A percentile compares a stretch with the other conserved stretches of the same genome.
phyloP scores from a whole-genome alignment of 2,888 invertebrate genomes.

The Scaptomyza parva region DNA sequence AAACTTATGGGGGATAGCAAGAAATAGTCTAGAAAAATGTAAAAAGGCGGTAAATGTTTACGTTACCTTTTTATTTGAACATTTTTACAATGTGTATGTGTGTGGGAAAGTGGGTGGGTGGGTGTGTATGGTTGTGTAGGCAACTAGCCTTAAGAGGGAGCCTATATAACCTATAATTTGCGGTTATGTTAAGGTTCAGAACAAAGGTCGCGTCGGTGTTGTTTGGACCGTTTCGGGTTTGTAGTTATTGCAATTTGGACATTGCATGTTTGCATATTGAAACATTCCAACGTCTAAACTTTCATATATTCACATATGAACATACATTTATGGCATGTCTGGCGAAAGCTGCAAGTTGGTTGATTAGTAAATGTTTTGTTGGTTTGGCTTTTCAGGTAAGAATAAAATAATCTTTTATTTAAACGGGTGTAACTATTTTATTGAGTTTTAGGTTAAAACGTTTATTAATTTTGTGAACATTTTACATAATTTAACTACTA shows the following conservation, averaged over 20 bases:
- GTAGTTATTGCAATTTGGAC: conserved; percentile 70
- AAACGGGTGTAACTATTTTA: no score
- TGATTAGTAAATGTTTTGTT: conserved; percentile 58
- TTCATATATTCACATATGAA: conserved; percentile 20
- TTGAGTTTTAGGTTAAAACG: no score
- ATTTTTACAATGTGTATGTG: conserved; percentile 32
- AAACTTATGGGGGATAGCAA: conserved; percentile 13
- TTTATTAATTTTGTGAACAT: no score
- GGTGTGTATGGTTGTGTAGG: conserved; percentile 23
- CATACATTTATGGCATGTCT: conserved; percentile 20
- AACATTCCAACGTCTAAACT: conserved; percentile 61
- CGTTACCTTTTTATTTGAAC: conserved; percentile 46
- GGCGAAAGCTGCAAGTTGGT: conserved; percentile 23
- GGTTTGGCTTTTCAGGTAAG: conserved; percentile 13
- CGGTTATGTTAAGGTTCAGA: conserved; percentile 72
- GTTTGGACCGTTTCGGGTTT: conserved; percentile 44
- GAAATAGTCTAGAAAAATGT: conserved; percentile 55
- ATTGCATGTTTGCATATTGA: conserved; percentile 78
- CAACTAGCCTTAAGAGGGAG: conserved; percentile 62
- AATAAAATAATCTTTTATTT: neutral
- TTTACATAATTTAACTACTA: no score
- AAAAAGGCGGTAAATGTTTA: conserved; percentile 52
- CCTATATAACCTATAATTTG: conserved; percentile 76
- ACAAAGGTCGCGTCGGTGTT: conserved; percentile 30
- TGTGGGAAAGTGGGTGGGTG: conserved; percentile 12